Base-by-base conservation (phyloP, 2,113 vertebrate species). In the Gobio gobio region DNA sequence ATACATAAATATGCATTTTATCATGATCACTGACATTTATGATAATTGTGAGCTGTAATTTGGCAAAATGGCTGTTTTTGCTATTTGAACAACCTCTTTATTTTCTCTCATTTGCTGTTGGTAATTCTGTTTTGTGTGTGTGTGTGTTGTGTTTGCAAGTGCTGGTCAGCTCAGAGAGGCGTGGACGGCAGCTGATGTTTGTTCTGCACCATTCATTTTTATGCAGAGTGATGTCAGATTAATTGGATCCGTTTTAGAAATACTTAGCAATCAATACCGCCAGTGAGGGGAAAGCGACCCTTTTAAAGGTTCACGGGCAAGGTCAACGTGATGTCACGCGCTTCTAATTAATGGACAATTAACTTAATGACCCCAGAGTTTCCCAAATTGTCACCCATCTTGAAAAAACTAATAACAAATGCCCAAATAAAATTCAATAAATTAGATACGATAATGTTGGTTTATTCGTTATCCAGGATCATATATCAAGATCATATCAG, bases 281-380 rank as follows among this genome's bases (percentile, higher is more conserved):
- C 86, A 87, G 88, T 80, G 83, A 72, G 78, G 84, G 54, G 75
- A 85, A 89, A 88, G 89, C 86, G 83, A 82, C 73, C 91, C 90
- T 89, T 91, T 90, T 90, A 92, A 94, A 93, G 94, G 94, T 94
- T 95, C 91, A 92, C 85, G 89, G 84, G 75, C 90, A 86, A 89
- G 89, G 90, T 92, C 91, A 92, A 81, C 82, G 81, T 90, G 89
- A 90, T 90, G 80, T 93, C 91, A 92, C 64, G 79, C 75, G 82
- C 86, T 80, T 89, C 90, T 89, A 93, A 93, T 93, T 91, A 92
- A 93, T 90, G 86, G 88, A 66, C 90, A 92, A 89, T 92, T 92
- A 89, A 88, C 88, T 91, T 90, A 89, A 91, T 92, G 86, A 90
- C 83, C 77, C 73, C 56, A 29, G 64, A 74, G 76, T 61, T 72